Evolutionary conservation across 2,113 vertebrate genomes (phyloP), one percentile per base, ranked within the genome.

Genomic region (Acinonyx jubatus): DNA sequence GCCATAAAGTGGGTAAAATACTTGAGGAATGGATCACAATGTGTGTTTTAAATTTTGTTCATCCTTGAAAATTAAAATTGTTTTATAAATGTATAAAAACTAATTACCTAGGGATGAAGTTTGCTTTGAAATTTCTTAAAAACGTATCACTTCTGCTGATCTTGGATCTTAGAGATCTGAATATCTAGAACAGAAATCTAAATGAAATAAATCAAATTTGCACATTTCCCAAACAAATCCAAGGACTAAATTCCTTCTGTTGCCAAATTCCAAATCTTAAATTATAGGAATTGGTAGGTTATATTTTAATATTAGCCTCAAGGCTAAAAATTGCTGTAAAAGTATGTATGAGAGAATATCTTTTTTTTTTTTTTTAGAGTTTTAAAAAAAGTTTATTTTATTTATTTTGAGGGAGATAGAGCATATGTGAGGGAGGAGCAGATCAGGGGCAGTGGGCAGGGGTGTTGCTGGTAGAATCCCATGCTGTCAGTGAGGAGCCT

Each of bases 51-150:
- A 57, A 68, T 57, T 89, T 86, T 74, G 13, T 87, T 91, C 65
- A 73, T 66, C 9, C 25, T 94, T 94, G n/a, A 76, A 94, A 55
- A 81, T 86, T 87, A 41, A 80, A 80, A 71, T 85, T 96, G 69
- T 55, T 41, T 90, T 90, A 69, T 69, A 90, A 93, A 89, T 81
- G 41, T 52, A 66, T 88, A 69, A 61, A 68, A 89, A 80, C 29
- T 18, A 71, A 5, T 84, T 92, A 57, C 13, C 55, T 69, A 65
- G 16, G 50, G 48, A n/a, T 83, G 16, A 48, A 79, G 5, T 80
- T 66, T 79, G 41, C 52, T 91, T 91, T 90, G 69, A 94, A 61
- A 50, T 93, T 85, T 29, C 65, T 81, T 74, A 66, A 90, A 89
- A 84, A 8, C 27, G 3, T 61, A 31, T 50, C 3, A 48, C 25